A percentile compares a stretch with the other conserved stretches of the same genome.
phyloP scores from a whole-genome alignment of 2,797 vertebrate genomes.

The Peromyscus aztecus region DNA sequence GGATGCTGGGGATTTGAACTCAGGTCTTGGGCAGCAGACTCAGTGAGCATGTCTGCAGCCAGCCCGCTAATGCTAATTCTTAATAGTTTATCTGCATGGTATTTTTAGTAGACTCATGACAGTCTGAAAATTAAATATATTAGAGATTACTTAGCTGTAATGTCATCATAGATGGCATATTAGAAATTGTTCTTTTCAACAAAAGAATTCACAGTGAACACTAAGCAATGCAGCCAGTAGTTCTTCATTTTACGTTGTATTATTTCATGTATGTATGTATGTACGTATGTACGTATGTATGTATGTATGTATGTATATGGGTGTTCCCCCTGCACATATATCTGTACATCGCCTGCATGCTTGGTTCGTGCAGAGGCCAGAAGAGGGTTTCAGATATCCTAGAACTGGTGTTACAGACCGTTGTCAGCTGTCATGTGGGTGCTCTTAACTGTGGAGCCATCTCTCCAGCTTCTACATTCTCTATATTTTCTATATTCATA shows the following conservation, averaged over 20 bases:
- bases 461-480: background rate
- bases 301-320: background rate
- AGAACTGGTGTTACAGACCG: background rate
- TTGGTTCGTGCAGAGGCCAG: background rate
- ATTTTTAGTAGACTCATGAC: conserved; percentile 25
- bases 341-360: background rate
- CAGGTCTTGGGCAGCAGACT: background rate
- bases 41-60: background rate
- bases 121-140: conserved; percentile 25
- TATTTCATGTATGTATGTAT: background rate
- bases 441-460: background rate
- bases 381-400: background rate
- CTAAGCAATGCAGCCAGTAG: background rate
- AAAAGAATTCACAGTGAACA: conserved; percentile 20
- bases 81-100: background rate
- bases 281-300: background rate
- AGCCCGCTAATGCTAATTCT: background rate
- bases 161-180: background rate
- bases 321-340: background rate
- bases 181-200: conserved; percentile 36
- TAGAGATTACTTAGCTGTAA: conserved; percentile 36
- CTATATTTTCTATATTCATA: background rate
- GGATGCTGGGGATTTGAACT: background rate
- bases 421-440: background rate
- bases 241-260: background rate